A percentile compares a stretch with the other conserved stretches of the same genome.
phyloP scores from a whole-genome alignment of 2,113 vertebrate species.

The Climacteris rufus region DNA sequence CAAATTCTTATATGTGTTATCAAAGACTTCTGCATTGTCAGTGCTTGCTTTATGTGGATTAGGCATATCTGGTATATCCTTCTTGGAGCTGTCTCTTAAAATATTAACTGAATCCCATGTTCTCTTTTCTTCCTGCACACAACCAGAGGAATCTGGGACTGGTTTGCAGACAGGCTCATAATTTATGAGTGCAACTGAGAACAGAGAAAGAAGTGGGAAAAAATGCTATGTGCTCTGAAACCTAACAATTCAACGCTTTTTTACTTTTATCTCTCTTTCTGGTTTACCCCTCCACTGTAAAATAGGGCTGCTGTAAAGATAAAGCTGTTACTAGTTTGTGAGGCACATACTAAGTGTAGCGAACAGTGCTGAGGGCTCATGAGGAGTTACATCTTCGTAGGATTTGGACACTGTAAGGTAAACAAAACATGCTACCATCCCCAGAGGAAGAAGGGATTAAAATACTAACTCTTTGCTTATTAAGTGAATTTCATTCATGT shows the following conservation, averaged over 20 bases:
- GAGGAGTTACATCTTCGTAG: not conserved
- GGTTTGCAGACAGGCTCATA: not conserved
- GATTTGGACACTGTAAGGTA: not conserved
- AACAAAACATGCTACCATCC: not conserved
- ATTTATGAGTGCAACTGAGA: not conserved
- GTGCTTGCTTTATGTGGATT: not conserved
- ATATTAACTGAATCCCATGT: not conserved
- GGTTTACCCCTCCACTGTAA: not conserved
- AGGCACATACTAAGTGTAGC: fast-evolving
- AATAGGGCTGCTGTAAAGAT: not conserved
- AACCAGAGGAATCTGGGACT: not conserved
- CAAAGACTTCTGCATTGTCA: not conserved
- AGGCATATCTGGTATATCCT: not conserved
- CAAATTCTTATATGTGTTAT: not conserved
- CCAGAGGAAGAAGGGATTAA: not conserved
- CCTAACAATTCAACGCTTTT: not conserved
- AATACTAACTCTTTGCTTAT: not conserved
- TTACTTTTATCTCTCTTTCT: not conserved
- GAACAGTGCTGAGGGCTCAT: not conserved
- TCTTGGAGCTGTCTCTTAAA: not conserved
- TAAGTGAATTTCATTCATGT: not conserved
- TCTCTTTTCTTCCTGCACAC: not conserved
- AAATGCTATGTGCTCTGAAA: not conserved
- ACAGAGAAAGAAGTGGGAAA: not conserved
- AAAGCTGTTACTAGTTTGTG: not conserved